These are phyloP conservation scores for Merodon equestris DNA, from an alignment of 2,888 invertebrate genomes.

Conservation along the genomic window DNA sequence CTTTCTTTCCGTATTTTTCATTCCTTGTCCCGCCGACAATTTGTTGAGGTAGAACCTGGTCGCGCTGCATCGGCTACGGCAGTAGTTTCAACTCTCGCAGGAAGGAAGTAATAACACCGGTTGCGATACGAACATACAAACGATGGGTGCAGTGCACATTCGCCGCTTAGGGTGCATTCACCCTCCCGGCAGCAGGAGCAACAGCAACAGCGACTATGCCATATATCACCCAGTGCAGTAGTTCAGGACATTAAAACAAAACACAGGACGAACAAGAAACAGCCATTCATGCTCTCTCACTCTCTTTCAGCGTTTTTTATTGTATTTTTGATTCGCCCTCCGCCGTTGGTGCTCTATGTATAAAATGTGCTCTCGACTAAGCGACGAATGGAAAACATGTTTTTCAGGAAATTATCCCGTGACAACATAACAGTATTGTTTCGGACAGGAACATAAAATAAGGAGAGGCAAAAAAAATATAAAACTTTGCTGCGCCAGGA, in stretches of 20 bases:
- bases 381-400: constrained; percentile 64
- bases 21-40: constrained; percentile 52
- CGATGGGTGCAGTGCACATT: constrained; percentile 55
- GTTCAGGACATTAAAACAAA: constrained; percentile 43
- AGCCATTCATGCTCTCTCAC: background rate
- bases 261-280: constrained; percentile 41
- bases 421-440: constrained; percentile 69
- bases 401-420: constrained; percentile 69
- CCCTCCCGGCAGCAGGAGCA: constrained; percentile 45
- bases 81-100: constrained; percentile 46
- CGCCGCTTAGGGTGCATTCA: constrained; percentile 64
- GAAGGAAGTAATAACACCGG: constrained; percentile 69
- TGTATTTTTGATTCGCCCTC: constrained; percentile 5
- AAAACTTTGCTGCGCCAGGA: constrained; percentile 41
- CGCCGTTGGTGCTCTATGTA: background rate
- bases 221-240: constrained; percentile 62
- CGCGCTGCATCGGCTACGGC: constrained; percentile 48
- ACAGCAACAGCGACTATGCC: background rate
- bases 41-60: constrained; percentile 69
- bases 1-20: constrained; percentile 19
- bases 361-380: background rate
- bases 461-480: constrained; percentile 18
- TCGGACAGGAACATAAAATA: constrained; percentile 64
- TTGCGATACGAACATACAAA: constrained; percentile 48
- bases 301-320: background rate